These are phyloP conservation scores for Vesta saturnalis DNA, from an alignment of 2,888 invertebrate genomes.

Conservation along the genomic window DNA sequence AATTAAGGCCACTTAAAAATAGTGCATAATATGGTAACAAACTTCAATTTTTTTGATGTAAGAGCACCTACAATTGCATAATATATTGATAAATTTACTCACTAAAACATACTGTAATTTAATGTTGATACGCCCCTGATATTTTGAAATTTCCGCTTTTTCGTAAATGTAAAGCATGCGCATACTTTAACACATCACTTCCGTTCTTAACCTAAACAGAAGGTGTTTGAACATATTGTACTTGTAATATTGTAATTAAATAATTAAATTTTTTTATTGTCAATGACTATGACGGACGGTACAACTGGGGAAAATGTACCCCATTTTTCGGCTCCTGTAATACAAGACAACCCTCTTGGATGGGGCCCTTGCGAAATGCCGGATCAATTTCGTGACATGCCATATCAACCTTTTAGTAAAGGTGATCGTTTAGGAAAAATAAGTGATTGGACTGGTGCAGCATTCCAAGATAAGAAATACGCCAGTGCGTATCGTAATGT, in stretches of 20 bases:
- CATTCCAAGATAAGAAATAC: conserved; percentile 93
- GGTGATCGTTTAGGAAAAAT: conserved; percentile 98
- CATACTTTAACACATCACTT: conserved; percentile 3
- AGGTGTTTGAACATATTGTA: conserved; percentile 5
- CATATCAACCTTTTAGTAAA: conserved; percentile 99
- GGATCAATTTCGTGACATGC: conserved; percentile 94
- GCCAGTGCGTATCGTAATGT: conserved; percentile 72
- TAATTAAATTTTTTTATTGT: neutral
- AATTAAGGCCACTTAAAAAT: no score
- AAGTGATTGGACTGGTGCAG: conserved; percentile 97
- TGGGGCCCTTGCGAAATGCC: conserved; percentile 98
- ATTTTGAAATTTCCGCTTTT: no score
- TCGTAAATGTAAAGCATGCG: no score
- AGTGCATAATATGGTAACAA: no score
- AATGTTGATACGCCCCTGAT: no score
- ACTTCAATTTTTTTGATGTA: no score
- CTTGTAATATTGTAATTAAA: neutral
- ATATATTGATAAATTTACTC: no score
- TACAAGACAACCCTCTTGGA: conserved; percentile 88
- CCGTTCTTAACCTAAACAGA: conserved; percentile 5
- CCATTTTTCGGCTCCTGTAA: conserved; percentile 76
- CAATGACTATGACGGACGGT: conserved; percentile 54
- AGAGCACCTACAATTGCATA: no score
- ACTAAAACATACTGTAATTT: no score
- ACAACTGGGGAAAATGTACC: conserved; percentile 67